phyloP scores from a whole-genome alignment of 2,888 invertebrate species.

The Caradrina clavipalpis region DNA sequence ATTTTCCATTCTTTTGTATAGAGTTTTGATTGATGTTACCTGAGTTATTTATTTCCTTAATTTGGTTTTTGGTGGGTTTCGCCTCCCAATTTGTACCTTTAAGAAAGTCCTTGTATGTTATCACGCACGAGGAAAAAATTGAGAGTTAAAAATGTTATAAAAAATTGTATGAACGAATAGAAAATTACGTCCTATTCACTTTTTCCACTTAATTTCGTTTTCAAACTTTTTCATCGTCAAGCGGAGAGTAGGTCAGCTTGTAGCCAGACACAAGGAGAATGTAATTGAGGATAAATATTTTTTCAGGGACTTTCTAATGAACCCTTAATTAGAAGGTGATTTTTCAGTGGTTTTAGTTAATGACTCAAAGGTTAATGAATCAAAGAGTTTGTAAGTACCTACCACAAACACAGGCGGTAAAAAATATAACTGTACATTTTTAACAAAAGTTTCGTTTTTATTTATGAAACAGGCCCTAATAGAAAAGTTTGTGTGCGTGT shows the following conservation, averaged over 20 bases:
- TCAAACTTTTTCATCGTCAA: conserved; percentile 18
- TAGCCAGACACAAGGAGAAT: conserved; percentile 15
- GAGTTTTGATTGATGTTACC: conserved; percentile 12
- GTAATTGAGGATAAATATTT: conserved; percentile 44
- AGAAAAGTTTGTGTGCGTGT: neutral
- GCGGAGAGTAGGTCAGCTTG: neutral
- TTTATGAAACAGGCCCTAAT: neutral
- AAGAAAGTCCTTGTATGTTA: neutral
- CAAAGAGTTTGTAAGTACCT: conserved; percentile 21
- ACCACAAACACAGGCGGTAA: conserved; percentile 14
- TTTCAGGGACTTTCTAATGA: conserved; percentile 32
- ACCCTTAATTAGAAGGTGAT: conserved; percentile 26
- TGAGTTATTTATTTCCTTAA: neutral
- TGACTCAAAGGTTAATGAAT: conserved; percentile 22
- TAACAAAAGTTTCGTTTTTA: conserved; percentile 7
- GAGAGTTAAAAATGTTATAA: neutral
- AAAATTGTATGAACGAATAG: neutral
- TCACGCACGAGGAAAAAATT: neutral
- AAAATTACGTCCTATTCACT: conserved; percentile 20
- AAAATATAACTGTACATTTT: conserved; percentile 15
- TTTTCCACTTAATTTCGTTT: conserved; percentile 1
- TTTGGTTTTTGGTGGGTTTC: neutral
- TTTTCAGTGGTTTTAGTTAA: conserved; percentile 31
- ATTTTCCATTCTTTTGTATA: conserved; percentile 13
- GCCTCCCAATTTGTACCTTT: neutral